Evolutionary conservation across 2,888 invertebrate species (phyloP).

Genomic region (Drosophila meridiana): DNA sequence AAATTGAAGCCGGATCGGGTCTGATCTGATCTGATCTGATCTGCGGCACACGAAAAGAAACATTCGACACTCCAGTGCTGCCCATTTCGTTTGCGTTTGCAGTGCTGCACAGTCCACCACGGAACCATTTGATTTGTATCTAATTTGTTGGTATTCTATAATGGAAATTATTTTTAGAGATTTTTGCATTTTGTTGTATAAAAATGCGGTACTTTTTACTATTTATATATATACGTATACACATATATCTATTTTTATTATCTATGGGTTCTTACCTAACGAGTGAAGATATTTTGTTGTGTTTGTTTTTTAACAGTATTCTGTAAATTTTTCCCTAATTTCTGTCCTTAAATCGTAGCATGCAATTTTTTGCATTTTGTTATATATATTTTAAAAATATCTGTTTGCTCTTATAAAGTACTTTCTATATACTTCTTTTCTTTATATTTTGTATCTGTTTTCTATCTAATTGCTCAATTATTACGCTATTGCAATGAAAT

Average conservation of each 20-base stretch:
- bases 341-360: conserved; percentile 53
- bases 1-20: neutral
- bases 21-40: neutral
- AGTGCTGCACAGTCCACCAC: conserved; percentile 60
- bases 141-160: conserved; percentile 47
- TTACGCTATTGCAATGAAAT: conserved; percentile 31
- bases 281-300: conserved; percentile 36
- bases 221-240: conserved; percentile 3
- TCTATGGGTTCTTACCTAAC: conserved; percentile 29
- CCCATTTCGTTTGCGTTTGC: conserved; percentile 74
- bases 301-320: conserved; percentile 67
- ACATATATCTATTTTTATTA: neutral
- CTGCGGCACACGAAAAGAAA: conserved; percentile 30
- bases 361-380: conserved; percentile 72
- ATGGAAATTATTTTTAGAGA: conserved; percentile 54
- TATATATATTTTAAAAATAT: conserved; percentile 27
- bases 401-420: conserved; percentile 22
- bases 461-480: conserved; percentile 49
- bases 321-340: conserved; percentile 60
- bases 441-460: conserved; percentile 17
- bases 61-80: conserved; percentile 50
- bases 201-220: conserved; percentile 38
- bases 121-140: conserved; percentile 37
- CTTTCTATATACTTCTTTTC: conserved; percentile 16
- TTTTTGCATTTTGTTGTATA: conserved; percentile 49